Evolutionary conservation across 1,140 invertebrate genomes (phyloP).

Genomic region (Polyergus mexicanus): DNA sequence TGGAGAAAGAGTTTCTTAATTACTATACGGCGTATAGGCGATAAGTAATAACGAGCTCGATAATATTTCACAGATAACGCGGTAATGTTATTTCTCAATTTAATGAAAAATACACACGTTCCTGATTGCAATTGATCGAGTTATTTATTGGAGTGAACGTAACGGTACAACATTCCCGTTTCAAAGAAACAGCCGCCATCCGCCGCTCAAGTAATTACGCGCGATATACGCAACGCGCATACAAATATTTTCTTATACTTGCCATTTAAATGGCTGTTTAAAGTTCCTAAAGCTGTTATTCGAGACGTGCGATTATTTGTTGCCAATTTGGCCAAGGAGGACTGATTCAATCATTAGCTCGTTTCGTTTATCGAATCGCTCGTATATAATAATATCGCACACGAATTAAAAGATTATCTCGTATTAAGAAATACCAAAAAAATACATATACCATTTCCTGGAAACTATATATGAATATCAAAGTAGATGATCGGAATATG

Average conservation of each 20-base stretch:
- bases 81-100: constrained; percentile 62
- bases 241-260: constrained; percentile 34
- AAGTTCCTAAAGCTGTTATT: constrained; percentile 43
- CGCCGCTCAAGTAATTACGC: constrained; percentile 51
- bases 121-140: constrained; percentile 58
- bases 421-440: not conserved
- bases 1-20: not conserved
- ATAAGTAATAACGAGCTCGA: constrained; percentile 2
- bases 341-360: constrained; percentile 26
- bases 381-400: constrained; percentile 13
- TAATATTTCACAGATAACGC: constrained; percentile 27
- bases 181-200: constrained; percentile 53
- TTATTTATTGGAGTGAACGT: constrained; percentile 41
- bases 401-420: constrained; percentile 9
- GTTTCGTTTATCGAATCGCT: constrained; percentile 21
- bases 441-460: too few relatives aligned
- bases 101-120: constrained; percentile 35
- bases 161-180: constrained; percentile 44
- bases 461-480: not conserved
- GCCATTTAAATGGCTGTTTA: constrained; percentile 24
- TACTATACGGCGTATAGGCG: too few relatives aligned
- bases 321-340: not conserved
- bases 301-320: not conserved
- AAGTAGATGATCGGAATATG: not conserved
- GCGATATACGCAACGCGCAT: constrained; percentile 16